These are phyloP conservation scores for Cnemophilus loriae DNA, from an alignment of 2,113 vertebrate species.

Conservation along the genomic window DNA sequence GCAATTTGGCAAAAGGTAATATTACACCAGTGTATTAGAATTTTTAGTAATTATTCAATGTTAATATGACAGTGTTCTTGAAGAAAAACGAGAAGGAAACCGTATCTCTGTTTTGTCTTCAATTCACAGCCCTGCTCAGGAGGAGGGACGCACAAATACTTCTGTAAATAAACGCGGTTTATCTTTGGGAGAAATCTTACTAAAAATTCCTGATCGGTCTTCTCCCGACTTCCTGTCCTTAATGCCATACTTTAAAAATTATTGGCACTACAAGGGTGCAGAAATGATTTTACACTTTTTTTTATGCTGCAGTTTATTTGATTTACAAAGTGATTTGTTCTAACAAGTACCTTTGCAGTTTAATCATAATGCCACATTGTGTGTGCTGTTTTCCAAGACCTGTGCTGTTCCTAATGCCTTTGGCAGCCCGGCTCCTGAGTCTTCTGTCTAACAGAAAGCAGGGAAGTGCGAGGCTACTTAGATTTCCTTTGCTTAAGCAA, in stretches of 20 bases:
- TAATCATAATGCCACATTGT: slow-evolving; percentile 67
- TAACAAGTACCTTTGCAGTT: slow-evolving; percentile 70
- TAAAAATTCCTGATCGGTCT: slow-evolving; percentile 56
- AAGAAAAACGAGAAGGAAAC: slow-evolving; percentile 72
- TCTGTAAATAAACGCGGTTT: slow-evolving; percentile 69
- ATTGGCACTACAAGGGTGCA: slow-evolving; percentile 66
- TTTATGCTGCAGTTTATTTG: slow-evolving; percentile 66
- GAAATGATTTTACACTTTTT: slow-evolving; percentile 55
- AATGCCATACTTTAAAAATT: slow-evolving; percentile 66
- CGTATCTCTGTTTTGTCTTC: slow-evolving; percentile 57
- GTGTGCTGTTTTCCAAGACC: slow-evolving; percentile 33
- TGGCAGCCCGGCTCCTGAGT: slow-evolving; percentile 31
- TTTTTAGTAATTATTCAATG: slow-evolving; percentile 76
- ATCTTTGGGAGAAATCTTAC: slow-evolving; percentile 59
- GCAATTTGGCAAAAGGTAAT: slow-evolving; percentile 80
- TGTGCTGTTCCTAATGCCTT: slow-evolving; percentile 41
- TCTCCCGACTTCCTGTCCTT: slow-evolving; percentile 45
- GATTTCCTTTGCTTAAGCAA: slow-evolving; percentile 46
- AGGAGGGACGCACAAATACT: slow-evolving; percentile 58
- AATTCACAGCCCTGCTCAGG: slow-evolving; percentile 56
- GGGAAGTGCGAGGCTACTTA: not conserved
- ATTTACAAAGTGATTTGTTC: slow-evolving; percentile 74
- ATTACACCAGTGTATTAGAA: slow-evolving; percentile 72
- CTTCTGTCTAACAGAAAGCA: slow-evolving; percentile 15
- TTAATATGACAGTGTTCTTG: slow-evolving; percentile 73